phyloP scores from a whole-genome alignment of 2,797 vertebrate genomes.

The Sebastolobus altivelis region DNA sequence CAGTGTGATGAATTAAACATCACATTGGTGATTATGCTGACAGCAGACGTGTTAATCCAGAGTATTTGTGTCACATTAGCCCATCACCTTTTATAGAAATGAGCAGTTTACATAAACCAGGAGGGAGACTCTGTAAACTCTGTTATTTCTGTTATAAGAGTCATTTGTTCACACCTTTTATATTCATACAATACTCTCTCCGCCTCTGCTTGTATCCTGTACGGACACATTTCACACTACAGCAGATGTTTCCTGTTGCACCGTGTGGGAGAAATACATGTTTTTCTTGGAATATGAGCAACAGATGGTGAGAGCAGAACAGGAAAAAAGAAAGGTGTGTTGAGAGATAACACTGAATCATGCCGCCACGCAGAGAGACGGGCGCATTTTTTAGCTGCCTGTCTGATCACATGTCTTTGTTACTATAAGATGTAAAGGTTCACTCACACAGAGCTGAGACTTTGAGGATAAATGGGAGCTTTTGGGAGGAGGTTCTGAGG shows the following conservation, averaged over 20 bases:
- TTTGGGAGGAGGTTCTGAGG: not conserved
- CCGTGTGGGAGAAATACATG: constrained; percentile 61
- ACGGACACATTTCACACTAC: constrained; percentile 45
- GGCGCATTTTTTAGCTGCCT: constrained; percentile 37
- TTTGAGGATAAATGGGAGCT: not conserved
- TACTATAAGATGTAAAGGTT: constrained; percentile 13
- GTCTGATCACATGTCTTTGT: constrained; percentile 35
- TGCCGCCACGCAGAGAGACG: constrained; percentile 15
- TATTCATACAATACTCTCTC: constrained; percentile 24
- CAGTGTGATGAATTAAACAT: not conserved
- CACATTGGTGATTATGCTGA: not conserved
- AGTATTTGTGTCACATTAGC: not conserved
- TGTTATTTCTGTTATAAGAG: constrained; percentile 17
- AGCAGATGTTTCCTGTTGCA: constrained; percentile 81
- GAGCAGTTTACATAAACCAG: not conserved
- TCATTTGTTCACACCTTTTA: constrained; percentile 62
- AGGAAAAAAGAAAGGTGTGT: constrained; percentile 69
- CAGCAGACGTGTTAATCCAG: not conserved
- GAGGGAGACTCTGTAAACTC: not conserved
- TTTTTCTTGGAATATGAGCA: constrained; percentile 69
- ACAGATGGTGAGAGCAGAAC: constrained; percentile 57
- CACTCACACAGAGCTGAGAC: not conserved
- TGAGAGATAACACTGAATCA: constrained; percentile 61
- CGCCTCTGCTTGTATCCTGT: constrained; percentile 43
- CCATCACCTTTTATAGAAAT: not conserved